These are phyloP conservation scores for Drosophila birchii DNA, from an alignment of 2,888 invertebrate genomes.

Conservation along the genomic window DNA sequence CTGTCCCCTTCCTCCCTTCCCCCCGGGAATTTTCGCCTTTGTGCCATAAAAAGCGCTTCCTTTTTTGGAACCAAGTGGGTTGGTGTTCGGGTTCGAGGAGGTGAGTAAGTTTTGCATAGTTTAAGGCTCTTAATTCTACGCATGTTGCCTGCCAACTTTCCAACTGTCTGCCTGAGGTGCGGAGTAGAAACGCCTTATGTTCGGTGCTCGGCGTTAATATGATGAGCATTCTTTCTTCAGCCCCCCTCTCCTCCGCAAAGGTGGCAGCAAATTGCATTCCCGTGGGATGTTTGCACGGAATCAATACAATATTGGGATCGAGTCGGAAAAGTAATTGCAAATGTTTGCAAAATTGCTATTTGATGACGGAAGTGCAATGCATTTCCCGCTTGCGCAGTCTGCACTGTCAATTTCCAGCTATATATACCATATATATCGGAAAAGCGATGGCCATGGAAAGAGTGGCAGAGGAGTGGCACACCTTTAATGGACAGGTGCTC, in stretches of 20 bases:
- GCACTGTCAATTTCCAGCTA: constrained; percentile 28
- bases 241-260: constrained; percentile 6
- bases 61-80: constrained; percentile 6
- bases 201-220: constrained; percentile 26
- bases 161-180: constrained; percentile 16
- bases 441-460: neutral
- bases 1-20: constrained; percentile 34
- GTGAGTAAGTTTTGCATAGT: constrained; percentile 53
- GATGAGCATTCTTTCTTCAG: constrained; percentile 33
- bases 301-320: constrained; percentile 56
- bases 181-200: constrained; percentile 42
- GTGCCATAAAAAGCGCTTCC: constrained; percentile 51
- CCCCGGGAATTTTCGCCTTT: constrained; percentile 63
- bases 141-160: constrained; percentile 63
- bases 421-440: constrained; percentile 10
- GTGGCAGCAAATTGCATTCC: constrained; percentile 46
- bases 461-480: neutral
- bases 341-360: constrained; percentile 56
- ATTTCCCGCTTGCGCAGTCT: constrained; percentile 49
- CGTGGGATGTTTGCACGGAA: constrained; percentile 51
- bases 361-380: constrained; percentile 60
- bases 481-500: constrained; percentile 11
- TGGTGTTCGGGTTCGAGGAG: neutral
- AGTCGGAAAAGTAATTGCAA: constrained; percentile 47
- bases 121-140: constrained; percentile 70